Evolutionary conservation across 2,888 invertebrate species (phyloP).

Genomic region (Uloborus plumipes): DNA sequence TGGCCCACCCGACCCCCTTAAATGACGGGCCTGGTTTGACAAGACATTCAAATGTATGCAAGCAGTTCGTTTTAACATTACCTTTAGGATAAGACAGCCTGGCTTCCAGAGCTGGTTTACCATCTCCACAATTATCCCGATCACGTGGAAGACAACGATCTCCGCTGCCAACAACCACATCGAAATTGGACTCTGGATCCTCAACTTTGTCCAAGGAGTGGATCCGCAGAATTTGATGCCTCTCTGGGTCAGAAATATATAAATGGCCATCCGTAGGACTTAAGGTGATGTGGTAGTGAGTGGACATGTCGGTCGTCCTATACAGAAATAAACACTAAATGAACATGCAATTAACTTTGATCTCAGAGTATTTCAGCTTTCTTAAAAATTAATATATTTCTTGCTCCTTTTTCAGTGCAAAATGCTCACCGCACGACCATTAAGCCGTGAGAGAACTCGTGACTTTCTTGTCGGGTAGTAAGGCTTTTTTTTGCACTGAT

Average conservation of each 20-base stretch:
- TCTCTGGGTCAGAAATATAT: constrained; percentile 96
- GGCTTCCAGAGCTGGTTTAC: constrained; percentile 90
- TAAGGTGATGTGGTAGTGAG: constrained; percentile 95
- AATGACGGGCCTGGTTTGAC: too few relatives aligned
- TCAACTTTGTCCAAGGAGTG: constrained; percentile 84
- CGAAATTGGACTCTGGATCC: constrained; percentile 93
- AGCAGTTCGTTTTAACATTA: constrained; percentile 4
- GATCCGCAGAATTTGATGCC: constrained; percentile 91
- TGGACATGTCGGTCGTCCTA: constrained; percentile 80
- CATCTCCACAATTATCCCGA: constrained; percentile 96
- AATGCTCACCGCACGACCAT: too few relatives aligned
- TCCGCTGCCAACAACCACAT: constrained; percentile 94
- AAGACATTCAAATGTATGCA: too few relatives aligned
- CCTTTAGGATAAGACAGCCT: constrained; percentile 97
- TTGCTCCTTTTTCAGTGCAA: too few relatives aligned
- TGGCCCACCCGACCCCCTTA: too few relatives aligned
- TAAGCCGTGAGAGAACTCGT: too few relatives aligned
- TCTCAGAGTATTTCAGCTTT: too few relatives aligned
- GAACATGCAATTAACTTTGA: too few relatives aligned
- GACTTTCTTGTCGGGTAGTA: too few relatives aligned
- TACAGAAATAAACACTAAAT: not conserved
- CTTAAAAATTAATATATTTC: too few relatives aligned
- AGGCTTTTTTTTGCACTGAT: too few relatives aligned
- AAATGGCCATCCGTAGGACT: constrained; percentile 93
- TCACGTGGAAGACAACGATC: constrained; percentile 93